These are phyloP conservation scores for Polypedilum vanderplanki DNA, from an alignment of 1,140 invertebrate genomes.

Conservation along the genomic window DNA sequence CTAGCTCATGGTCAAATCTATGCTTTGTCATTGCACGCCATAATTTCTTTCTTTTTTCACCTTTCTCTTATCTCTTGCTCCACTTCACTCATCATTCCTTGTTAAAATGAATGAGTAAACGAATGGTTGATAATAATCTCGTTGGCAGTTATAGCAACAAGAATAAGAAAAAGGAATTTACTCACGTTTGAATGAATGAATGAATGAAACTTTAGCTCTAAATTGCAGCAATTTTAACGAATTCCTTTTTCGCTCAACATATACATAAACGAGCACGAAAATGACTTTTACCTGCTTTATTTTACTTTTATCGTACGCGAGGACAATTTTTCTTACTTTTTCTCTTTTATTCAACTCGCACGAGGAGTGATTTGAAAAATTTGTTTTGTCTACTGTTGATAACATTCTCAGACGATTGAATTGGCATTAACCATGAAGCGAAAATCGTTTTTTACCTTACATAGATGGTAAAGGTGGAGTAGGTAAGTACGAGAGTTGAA, in stretches of 20 bases:
- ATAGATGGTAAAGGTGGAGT: too few species aligned
- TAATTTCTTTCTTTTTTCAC: too few species aligned
- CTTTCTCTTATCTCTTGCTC: too few species aligned
- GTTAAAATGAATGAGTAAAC: too few species aligned
- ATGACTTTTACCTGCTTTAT: not conserved
- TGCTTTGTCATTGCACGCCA: too few species aligned
- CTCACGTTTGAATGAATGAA: not conserved
- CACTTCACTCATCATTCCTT: too few species aligned
- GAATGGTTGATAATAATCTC: too few species aligned
- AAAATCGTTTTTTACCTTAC: not conserved
- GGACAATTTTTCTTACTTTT: not conserved
- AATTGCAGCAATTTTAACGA: conserved; percentile 19
- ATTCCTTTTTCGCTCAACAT: not conserved
- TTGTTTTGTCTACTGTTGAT: conserved; percentile 21
- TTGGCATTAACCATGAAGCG: conserved; percentile 8
- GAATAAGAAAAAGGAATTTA: not conserved
- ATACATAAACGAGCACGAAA: conserved; percentile 4
- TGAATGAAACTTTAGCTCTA: conserved; percentile 16
- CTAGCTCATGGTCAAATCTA: too few species aligned
- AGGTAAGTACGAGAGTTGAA: not conserved
- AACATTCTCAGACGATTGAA: conserved; percentile 25
- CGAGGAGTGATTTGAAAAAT: conserved; percentile 15
- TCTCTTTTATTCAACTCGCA: not conserved
- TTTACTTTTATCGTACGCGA: conserved; percentile 23
- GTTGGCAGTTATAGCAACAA: not conserved